Percentiles rank a stretch among this genome's conserved stretches.
Conservation (phyloP, 2,888 invertebrate species). For the Protodeltote pygarga region DNA sequence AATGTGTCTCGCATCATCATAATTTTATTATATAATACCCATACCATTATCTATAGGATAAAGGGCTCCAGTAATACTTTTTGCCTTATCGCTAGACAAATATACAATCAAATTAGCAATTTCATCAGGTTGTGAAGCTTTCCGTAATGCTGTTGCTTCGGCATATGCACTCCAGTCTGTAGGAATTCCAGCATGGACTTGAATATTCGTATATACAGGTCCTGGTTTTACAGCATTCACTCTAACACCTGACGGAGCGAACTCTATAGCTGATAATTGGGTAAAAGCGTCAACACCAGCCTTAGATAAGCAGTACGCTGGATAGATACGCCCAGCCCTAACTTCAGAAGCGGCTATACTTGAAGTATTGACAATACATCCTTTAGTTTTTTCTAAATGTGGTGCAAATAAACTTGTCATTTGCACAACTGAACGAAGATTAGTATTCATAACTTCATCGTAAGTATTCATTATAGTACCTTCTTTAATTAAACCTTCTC, state of each 20-base stretch:
- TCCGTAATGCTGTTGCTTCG: conserved; percentile 4
- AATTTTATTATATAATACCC: conserved; percentile 1
- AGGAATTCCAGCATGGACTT: neutral
- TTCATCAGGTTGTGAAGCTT: conserved; percentile 54
- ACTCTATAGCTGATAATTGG: conserved; percentile 16
- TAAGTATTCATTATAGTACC: conserved; percentile 41
- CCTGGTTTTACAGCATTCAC: conserved; percentile 36
- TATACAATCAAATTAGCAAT: conserved; percentile 52
- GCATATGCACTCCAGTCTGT: conserved; percentile 1
- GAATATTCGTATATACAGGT: conserved; percentile 18
- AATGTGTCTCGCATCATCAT: neutral
- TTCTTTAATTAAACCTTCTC: conserved; percentile 29
- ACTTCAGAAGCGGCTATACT: conserved; percentile 40
- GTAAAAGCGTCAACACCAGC: conserved; percentile 31
- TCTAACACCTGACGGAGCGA: conserved; percentile 22
- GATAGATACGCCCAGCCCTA: neutral
- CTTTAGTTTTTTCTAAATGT: conserved; percentile 55
- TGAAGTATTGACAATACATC: conserved; percentile 61
- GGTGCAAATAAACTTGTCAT: conserved; percentile 56
- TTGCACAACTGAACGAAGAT: conserved; percentile 53
- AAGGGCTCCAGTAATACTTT: conserved; percentile 48
- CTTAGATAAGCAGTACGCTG: conserved; percentile 23
- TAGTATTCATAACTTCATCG: conserved; percentile 57
- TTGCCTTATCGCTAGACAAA: conserved; percentile 55
- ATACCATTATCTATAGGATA: conserved; percentile 47